A percentile compares a stretch with the other conserved stretches of the same genome.
Conservation (phyloP, 2,888 invertebrate species). For the Scaptomyza flava region DNA sequence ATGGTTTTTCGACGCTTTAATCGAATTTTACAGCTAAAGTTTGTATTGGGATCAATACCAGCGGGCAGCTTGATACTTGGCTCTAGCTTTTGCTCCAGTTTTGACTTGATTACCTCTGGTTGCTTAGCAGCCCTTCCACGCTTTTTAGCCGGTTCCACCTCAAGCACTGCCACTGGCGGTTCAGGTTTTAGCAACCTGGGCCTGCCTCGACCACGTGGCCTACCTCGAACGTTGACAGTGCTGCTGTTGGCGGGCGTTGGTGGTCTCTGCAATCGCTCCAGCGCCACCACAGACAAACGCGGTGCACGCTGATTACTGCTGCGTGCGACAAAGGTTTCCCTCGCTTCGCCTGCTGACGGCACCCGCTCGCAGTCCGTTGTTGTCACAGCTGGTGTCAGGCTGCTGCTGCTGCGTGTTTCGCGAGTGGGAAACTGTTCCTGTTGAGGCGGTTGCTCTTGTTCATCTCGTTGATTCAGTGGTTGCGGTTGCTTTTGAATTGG, state of each 20-base stretch:
- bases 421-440: slow-evolving; percentile 32
- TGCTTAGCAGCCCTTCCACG: slow-evolving; percentile 52
- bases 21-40: slow-evolving; percentile 81
- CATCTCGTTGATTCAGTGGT: neutral
- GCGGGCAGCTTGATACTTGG: slow-evolving; percentile 74
- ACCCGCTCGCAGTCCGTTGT: slow-evolving; percentile 87
- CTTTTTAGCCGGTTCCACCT: slow-evolving; percentile 49
- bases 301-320: slow-evolving; percentile 84
- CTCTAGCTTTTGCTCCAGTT: slow-evolving; percentile 43
- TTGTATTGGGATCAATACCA: slow-evolving; percentile 80
- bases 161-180: slow-evolving; percentile 16
- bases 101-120: neutral
- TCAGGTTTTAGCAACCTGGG: slow-evolving; percentile 26
- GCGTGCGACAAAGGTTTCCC: slow-evolving; percentile 88
- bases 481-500: slow-evolving; percentile 15
- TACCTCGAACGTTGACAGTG: slow-evolving; percentile 8
- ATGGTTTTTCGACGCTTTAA: slow-evolving; percentile 75
- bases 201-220: slow-evolving; percentile 52
- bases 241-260: slow-evolving; percentile 54
- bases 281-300: slow-evolving; percentile 87
- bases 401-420: slow-evolving; percentile 57
- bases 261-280: slow-evolving; percentile 86
- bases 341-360: slow-evolving; percentile 89
- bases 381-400: slow-evolving; percentile 18
- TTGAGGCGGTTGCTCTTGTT: slow-evolving; percentile 18